Conservation (phyloP, 2,113 vertebrate genomes). For the Arvicanthis niloticus region DNA sequence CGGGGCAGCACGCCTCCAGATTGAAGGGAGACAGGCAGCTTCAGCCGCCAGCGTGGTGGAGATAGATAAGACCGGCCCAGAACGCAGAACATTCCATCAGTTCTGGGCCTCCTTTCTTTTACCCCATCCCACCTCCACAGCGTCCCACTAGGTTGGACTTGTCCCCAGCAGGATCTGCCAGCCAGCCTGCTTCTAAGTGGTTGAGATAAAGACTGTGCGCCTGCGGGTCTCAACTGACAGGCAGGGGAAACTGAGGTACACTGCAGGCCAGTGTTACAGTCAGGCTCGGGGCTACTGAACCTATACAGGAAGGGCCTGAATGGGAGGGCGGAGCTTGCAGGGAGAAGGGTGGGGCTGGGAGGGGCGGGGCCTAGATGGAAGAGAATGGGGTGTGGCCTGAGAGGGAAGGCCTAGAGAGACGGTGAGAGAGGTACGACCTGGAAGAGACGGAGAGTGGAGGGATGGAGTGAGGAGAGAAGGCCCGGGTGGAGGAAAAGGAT, state of each 20-base stretch:
- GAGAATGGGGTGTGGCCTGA: neutral
- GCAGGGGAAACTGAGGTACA: slow-evolving; percentile 37
- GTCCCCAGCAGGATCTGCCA: neutral
- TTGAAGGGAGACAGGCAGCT: slow-evolving; percentile 37
- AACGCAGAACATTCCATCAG: neutral
- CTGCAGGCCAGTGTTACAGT: neutral
- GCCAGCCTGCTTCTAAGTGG: neutral
- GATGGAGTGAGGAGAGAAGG: neutral
- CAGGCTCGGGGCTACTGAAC: neutral
- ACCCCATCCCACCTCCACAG: neutral
- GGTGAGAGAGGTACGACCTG: too few relatives aligned
- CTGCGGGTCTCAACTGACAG: neutral
- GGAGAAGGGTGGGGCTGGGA: neutral
- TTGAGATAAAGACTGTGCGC: neutral
- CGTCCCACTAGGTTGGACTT: neutral
- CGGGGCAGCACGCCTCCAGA: slow-evolving; percentile 5
- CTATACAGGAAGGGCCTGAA: neutral
- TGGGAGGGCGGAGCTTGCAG: neutral
- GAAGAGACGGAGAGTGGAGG: neutral
- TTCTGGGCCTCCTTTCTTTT: neutral
- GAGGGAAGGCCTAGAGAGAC: neutral
- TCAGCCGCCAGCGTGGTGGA: rapidly evolving
- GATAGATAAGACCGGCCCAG: neutral
- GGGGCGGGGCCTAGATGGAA: neutral
- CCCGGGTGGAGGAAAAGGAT: neutral